Conservation (phyloP, 2,888 invertebrate species). For the Holacanthella duospinosa region DNA sequence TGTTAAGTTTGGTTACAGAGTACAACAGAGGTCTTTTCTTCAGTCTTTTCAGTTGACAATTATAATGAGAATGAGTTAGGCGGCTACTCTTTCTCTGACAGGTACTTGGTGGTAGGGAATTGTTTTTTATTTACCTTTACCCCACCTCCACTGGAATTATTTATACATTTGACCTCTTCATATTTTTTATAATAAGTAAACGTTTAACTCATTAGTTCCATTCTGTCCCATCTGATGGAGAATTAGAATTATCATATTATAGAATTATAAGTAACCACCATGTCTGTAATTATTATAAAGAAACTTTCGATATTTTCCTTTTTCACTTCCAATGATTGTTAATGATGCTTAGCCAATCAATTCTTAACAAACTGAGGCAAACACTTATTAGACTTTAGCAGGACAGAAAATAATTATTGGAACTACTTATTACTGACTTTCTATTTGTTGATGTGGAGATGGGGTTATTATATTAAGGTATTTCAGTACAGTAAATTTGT, state of each 20-base stretch:
- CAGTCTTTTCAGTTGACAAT: slow-evolving; percentile 6
- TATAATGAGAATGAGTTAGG: not conserved
- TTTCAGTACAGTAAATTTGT: not conserved
- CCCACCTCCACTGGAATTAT: slow-evolving; percentile 1
- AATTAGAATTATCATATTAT: too few species aligned
- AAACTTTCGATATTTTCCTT: too few species aligned
- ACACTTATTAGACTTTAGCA: too few species aligned
- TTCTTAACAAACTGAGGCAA: too few species aligned
- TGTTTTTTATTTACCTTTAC: not conserved
- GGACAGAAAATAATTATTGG: too few species aligned
- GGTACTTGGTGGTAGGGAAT: slow-evolving; percentile 2
- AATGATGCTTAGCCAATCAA: too few species aligned
- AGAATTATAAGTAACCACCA: too few species aligned
- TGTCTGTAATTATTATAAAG: too few species aligned
- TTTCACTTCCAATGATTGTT: too few species aligned
- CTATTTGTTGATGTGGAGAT: not conserved
- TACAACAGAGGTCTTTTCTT: not conserved
- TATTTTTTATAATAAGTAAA: too few species aligned
- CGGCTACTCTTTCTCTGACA: not conserved
- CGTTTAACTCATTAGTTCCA: not conserved
- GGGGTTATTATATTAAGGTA: not conserved
- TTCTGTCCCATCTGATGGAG: too few species aligned
- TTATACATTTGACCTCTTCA: not conserved
- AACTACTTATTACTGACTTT: not conserved
- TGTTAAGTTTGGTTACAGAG: not conserved